Conservation (phyloP, 1,140 invertebrate genomes). For the Neomicropteryx cornuta region DNA sequence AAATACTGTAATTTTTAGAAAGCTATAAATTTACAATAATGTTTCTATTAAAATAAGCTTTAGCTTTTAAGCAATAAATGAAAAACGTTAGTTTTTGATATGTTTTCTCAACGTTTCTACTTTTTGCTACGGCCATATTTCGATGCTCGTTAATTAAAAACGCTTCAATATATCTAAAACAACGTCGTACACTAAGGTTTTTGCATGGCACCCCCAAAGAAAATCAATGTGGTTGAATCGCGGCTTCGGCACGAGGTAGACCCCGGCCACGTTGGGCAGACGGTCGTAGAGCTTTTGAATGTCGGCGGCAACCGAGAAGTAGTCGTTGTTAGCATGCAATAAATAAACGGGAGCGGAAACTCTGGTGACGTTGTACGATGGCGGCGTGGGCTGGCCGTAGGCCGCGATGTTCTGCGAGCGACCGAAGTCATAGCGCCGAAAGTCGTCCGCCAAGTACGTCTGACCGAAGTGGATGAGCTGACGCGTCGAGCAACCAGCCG, state of each 20-base stretch:
- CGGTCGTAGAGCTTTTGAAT: conserved; percentile 35
- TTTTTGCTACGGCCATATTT: too few relatives aligned
- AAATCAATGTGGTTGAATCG: conserved; percentile 55
- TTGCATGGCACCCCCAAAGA: conserved; percentile 40
- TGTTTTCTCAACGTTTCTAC: too few relatives aligned
- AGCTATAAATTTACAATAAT: too few relatives aligned
- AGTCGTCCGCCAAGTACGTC: conserved; percentile 41
- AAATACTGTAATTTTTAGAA: too few relatives aligned
- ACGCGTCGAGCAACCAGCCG: conserved; percentile 62
- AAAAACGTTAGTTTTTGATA: too few relatives aligned
- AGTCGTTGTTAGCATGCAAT: conserved; percentile 57
- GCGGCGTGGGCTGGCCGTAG: conserved; percentile 26
- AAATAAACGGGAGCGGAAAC: conserved; percentile 45
- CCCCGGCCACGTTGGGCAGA: conserved; percentile 33
- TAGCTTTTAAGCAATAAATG: too few relatives aligned
- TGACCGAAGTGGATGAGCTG: conserved; percentile 62
- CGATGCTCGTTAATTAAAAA: too few relatives aligned
- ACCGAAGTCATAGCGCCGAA: conserved; percentile 46
- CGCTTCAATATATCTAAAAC: conserved; percentile 20
- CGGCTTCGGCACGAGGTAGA: conserved; percentile 31
- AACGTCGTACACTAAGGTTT: conserved; percentile 37
- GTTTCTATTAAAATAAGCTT: too few relatives aligned
- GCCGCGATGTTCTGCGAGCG: conserved; percentile 30
- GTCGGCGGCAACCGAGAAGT: conserved; percentile 41
- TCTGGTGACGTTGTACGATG: conserved; percentile 37